Evolutionary conservation across 2,797 vertebrate genomes (phyloP).

Genomic region (Gymnopithys bicolor): DNA sequence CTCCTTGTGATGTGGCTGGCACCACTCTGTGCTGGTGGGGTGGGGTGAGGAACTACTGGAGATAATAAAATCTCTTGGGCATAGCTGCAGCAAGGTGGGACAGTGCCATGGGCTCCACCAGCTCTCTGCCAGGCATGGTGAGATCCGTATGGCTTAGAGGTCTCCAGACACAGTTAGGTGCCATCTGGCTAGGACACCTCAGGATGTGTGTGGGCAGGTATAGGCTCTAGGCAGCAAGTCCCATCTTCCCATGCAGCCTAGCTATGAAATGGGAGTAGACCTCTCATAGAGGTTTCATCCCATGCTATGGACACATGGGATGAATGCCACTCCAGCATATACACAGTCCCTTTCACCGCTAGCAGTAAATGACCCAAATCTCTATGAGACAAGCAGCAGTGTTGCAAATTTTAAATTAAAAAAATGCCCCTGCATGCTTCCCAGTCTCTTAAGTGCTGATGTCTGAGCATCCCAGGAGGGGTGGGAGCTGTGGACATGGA

Average conservation of each 20-base stretch:
- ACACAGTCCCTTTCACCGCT: not conserved
- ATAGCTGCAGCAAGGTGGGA: not conserved
- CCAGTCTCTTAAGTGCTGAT: not conserved
- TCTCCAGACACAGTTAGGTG: not conserved
- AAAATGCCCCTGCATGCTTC: not conserved
- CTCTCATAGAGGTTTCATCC: not conserved
- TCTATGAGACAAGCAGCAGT: not conserved
- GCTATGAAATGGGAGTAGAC: not conserved
- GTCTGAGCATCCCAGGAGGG: not conserved
- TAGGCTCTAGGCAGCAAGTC: not conserved
- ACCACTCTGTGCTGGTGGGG: not conserved
- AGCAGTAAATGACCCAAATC: not conserved
- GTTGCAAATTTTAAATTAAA: not conserved
- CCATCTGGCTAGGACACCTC: not conserved
- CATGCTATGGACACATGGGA: not conserved
- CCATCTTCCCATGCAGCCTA: not conserved
- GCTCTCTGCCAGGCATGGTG: not conserved
- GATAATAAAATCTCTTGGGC: not conserved
- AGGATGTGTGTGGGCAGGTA: not conserved
- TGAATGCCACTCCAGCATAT: not conserved
- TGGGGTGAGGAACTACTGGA: not conserved
- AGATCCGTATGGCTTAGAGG: not conserved
- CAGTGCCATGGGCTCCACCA: not conserved
- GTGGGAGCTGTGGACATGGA: rapidly evolving
- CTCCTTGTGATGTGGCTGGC: not conserved